phyloP scores from a whole-genome alignment of 2,113 vertebrate species.

The Pterophyllum scalare region DNA sequence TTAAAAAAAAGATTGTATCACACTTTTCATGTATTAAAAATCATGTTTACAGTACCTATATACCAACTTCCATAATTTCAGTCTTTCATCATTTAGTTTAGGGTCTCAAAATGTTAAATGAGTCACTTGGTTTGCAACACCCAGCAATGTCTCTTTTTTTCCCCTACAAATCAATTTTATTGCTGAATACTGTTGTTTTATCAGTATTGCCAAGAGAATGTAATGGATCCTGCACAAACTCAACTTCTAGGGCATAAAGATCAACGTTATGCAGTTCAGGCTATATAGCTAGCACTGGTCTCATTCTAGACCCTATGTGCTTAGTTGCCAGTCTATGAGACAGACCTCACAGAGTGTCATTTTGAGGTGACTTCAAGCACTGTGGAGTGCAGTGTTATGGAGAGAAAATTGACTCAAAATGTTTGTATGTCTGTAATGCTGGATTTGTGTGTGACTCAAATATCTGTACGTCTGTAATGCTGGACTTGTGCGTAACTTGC shows the following conservation, averaged over 20 bases:
- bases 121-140: neutral
- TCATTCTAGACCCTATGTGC: neutral
- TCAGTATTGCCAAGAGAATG: neutral
- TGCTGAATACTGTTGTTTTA: neutral
- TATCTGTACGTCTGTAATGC: too few species aligned
- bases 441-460: too few species aligned
- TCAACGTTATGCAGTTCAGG: neutral
- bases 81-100: neutral
- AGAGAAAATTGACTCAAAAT: too few species aligned
- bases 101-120: neutral
- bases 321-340: neutral
- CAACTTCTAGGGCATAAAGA: neutral
- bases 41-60: neutral
- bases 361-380: neutral
- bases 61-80: neutral
- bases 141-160: neutral
- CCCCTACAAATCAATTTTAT: neutral
- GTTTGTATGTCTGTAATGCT: too few species aligned
- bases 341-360: neutral
- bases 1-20: neutral
- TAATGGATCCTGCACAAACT: neutral
- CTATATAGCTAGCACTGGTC: neutral
- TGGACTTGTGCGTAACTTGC: too few species aligned
- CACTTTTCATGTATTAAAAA: neutral
- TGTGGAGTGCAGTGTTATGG: neutral